Base-by-base conservation (phyloP, 2,797 vertebrate genomes). In the Gouania willdenowi region DNA sequence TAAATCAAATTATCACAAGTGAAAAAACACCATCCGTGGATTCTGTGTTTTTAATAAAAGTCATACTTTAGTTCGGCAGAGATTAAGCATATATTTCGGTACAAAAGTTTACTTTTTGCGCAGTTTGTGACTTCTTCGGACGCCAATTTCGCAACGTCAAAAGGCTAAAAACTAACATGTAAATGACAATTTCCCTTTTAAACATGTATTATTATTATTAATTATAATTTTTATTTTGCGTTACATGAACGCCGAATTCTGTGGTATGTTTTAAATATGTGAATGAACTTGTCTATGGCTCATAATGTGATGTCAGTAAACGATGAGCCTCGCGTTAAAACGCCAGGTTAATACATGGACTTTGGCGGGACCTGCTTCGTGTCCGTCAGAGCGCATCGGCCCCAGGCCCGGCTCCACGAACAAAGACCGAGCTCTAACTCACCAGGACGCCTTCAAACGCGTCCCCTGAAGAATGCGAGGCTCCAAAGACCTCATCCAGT, bases 381-480 rank as follows among this genome's bases (percentile, higher is more conserved):
- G 14, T 38, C 12, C 51, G 39, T 27, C 54, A 29, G 34, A 3
- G 2, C 28, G 33, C 42, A 37, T 26, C 46, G 35, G 62, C 71
- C 65, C 53, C 59, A 79, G 81, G 82, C 82, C 83, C 66, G 72
- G 63, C 59, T 64, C 50, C 45, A 29, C 66, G 77, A 59, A 89
- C 87, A 89, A 89, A 89, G 86, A 61, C 81, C 7, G 77, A 59
- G 41, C 49, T 5, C 19, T 35, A 76, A 83, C 85, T 85, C 78
- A 85, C 83, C 83, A 65, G 64, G 64, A 58, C 63, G 23, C n/a
- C n/a, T n/a, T n/a, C 44, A 65, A 63, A 45, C 42, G 26, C 38
- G 65, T 68, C 61, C 66, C 55, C 46, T 68, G 66, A 77, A 40
- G 32, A 67, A 15, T 36, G 9, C 21, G 26, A 36, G 31, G 47